These are phyloP conservation scores for Congeria kusceri DNA, from an alignment of 2,888 invertebrate species.

Conservation along the genomic window DNA sequence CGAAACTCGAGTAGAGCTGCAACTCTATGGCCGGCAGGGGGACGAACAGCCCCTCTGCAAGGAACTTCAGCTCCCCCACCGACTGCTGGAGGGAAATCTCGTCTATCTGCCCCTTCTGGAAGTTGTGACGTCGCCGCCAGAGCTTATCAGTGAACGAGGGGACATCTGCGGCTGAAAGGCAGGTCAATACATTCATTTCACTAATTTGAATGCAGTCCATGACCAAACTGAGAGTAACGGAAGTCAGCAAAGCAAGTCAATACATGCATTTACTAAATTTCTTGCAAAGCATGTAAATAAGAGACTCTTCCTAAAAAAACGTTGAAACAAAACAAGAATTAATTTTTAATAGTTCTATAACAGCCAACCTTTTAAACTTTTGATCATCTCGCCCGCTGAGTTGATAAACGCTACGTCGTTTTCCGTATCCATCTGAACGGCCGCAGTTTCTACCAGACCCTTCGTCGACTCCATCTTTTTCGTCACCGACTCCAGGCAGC, in stretches of 20 bases:
- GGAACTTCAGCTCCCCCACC: constrained; percentile 51
- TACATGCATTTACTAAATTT: too few relatives aligned
- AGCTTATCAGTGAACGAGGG: constrained; percentile 60
- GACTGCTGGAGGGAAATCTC: constrained; percentile 38
- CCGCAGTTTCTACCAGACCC: constrained; percentile 50
- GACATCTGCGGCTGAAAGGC: constrained; percentile 51
- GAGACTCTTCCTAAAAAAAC: background rate
- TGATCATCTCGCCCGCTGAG: constrained; percentile 44
- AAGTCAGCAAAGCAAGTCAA: too few relatives aligned
- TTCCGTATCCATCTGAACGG: constrained; percentile 52
- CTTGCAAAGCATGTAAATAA: too few relatives aligned
- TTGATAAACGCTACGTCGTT: constrained; percentile 58
- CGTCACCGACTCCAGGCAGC: constrained; percentile 48
- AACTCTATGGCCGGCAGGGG: constrained; percentile 58
- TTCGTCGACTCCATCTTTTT: constrained; percentile 47
- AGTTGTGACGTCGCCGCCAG: constrained; percentile 51
- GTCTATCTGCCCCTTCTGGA: constrained; percentile 50
- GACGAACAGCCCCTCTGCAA: constrained; percentile 61
- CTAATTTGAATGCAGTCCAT: too few relatives aligned
- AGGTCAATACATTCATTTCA: too few relatives aligned
- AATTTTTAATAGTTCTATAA: background rate
- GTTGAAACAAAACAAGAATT: background rate
- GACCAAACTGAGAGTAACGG: too few relatives aligned
- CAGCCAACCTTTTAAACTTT: constrained; percentile 44
- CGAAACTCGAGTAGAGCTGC: constrained; percentile 51